Evolutionary conservation across 2,113 vertebrate species (phyloP).

Genomic region (Cryptomyrus ogoouensis): DNA sequence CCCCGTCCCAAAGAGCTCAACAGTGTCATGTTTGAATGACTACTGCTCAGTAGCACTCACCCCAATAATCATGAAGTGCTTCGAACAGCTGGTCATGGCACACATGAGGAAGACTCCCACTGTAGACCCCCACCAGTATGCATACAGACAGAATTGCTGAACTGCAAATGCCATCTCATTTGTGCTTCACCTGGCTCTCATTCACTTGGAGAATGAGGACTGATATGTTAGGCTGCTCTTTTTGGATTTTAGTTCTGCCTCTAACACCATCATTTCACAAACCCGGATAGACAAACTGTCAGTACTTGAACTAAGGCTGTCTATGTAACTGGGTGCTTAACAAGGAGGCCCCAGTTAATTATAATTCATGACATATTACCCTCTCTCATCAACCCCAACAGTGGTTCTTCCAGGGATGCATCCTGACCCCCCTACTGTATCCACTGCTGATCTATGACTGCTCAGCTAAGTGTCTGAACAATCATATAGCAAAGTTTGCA

Average conservation of each 20-base stretch:
- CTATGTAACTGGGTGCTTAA: neutral
- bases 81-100: neutral
- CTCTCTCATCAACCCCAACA: neutral
- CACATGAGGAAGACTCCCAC: neutral
- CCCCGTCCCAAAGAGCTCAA: neutral
- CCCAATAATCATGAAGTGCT: neutral
- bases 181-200: neutral
- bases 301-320: neutral
- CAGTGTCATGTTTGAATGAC: neutral
- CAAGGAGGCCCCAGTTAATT: neutral
- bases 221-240: neutral
- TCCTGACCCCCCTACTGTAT: neutral
- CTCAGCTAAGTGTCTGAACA: neutral
- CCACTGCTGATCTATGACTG: too few relatives aligned
- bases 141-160: neutral
- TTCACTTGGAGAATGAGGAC: neutral
- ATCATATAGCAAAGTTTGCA: neutral
- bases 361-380: neutral
- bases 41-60: neutral
- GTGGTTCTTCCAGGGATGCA: neutral
- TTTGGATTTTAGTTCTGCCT: neutral
- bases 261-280: neutral
- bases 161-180: neutral
- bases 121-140: neutral
- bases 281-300: neutral